Conservation (phyloP, 2,797 vertebrate species). For the Microctenopoma steveboyesi region DNA sequence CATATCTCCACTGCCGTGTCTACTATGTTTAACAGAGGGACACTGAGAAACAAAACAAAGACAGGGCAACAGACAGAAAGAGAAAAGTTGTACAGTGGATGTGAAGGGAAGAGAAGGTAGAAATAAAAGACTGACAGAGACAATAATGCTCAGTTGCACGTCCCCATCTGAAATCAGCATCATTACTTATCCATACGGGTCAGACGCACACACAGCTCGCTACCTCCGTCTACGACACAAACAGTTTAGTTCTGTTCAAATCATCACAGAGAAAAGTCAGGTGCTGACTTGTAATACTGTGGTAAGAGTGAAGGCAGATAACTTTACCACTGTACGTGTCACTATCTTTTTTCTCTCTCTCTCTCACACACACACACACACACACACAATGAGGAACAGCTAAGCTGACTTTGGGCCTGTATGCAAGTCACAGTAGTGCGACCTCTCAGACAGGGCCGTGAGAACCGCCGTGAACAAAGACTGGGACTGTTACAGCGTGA, state of each 20-base stretch:
- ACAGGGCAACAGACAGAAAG: background rate
- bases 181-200: slow-evolving; percentile 69
- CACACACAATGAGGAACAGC: slow-evolving; percentile 43
- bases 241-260: slow-evolving; percentile 25
- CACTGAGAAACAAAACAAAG: background rate
- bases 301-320: slow-evolving; percentile 16
- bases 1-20: slow-evolving; percentile 27
- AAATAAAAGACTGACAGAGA: slow-evolving; percentile 31
- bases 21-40: slow-evolving; percentile 11
- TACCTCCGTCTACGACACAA: slow-evolving; percentile 15
- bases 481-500: slow-evolving; percentile 72
- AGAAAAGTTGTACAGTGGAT: slow-evolving; percentile 19
- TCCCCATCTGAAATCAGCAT: slow-evolving; percentile 26
- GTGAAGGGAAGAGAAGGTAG: slow-evolving; percentile 3
- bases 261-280: slow-evolving; percentile 12
- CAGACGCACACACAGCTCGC: slow-evolving; percentile 45
- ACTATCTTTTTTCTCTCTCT: background rate
- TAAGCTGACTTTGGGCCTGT: slow-evolving; percentile 58
- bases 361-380: no score
- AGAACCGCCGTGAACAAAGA: slow-evolving; percentile 76
- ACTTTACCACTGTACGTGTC: background rate
- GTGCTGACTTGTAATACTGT: slow-evolving; percentile 30
- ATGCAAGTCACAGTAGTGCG: slow-evolving; percentile 63
- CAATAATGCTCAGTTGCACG: slow-evolving; percentile 42
- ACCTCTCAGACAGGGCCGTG: slow-evolving; percentile 74